Percentiles rank a stretch among this genome's conserved stretches.
Conservation (phyloP, 2,888 invertebrate species). For the Cephus nigrinus region DNA sequence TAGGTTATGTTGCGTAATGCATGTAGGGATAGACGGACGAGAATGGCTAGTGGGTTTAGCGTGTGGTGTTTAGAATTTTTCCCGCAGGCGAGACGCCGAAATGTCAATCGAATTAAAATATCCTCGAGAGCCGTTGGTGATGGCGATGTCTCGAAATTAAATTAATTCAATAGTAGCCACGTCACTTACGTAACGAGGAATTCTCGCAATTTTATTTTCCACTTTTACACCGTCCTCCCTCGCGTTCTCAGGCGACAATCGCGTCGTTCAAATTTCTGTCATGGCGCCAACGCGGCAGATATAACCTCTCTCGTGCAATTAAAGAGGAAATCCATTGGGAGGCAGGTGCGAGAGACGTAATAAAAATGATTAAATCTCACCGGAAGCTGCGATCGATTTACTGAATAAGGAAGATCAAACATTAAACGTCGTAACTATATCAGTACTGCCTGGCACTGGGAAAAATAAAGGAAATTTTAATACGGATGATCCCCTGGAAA, state of each 20-base stretch:
- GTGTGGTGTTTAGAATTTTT: not conserved
- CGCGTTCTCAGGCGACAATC: not conserved
- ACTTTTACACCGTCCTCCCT: not conserved
- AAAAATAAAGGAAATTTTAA: not conserved
- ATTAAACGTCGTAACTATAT: not conserved
- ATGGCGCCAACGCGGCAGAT: not conserved
- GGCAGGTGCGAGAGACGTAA: not conserved
- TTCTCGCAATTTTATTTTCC: not conserved
- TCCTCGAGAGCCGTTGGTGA: not conserved
- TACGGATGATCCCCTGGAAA: not conserved
- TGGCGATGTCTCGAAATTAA: not conserved
- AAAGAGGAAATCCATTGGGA: not conserved
- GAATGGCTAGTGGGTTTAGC: not conserved
- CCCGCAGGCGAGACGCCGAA: not conserved
- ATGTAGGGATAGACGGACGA: not conserved
- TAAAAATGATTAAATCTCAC: not conserved
- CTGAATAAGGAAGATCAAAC: not conserved
- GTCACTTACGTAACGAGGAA: not conserved
- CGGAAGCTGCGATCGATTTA: not conserved
- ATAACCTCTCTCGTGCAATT: not conserved
- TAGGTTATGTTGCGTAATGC: not conserved
- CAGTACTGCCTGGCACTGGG: not conserved
- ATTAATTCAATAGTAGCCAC: not conserved
- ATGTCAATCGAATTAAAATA: not conserved
- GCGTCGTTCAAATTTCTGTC: not conserved